phyloP scores from a whole-genome alignment of 2,113 vertebrate species.

The Gallinago paraguaiae region DNA sequence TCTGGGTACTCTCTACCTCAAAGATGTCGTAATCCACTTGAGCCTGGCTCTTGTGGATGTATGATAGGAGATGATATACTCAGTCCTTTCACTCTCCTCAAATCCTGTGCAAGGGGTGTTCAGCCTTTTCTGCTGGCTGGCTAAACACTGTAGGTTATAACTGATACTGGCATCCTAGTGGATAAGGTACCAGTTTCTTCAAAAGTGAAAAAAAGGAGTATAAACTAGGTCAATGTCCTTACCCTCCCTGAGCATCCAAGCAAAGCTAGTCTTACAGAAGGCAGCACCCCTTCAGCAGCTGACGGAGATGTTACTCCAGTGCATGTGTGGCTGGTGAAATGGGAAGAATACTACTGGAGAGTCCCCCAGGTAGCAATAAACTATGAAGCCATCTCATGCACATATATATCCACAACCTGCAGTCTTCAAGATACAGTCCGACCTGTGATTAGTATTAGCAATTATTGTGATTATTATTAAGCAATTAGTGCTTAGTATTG shows the following conservation, averaged over 20 bases:
- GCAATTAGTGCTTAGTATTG: background rate
- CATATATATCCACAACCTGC: background rate
- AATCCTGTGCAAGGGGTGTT: background rate
- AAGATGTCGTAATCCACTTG: background rate
- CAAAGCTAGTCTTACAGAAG: background rate
- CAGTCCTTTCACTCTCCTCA: background rate
- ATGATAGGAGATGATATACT: background rate
- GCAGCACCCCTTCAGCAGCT: rapidly evolving
- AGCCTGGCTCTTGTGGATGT: background rate
- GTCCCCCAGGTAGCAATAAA: background rate
- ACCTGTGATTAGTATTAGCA: too few relatives aligned
- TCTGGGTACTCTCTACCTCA: background rate
- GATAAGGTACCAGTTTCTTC: background rate
- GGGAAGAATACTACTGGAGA: background rate
- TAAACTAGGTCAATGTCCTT: background rate
- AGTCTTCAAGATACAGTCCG: background rate
- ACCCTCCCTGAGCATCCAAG: background rate
- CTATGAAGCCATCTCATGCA: background rate
- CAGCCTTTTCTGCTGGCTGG: background rate
- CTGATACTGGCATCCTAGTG: background rate
- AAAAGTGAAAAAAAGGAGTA: background rate
- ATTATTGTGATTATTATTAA: too few relatives aligned
- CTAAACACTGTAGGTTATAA: background rate
- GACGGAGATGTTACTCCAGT: background rate
- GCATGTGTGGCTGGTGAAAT: background rate